Conservation (phyloP, 2,888 invertebrate genomes). For the Heliconius cydno region DNA sequence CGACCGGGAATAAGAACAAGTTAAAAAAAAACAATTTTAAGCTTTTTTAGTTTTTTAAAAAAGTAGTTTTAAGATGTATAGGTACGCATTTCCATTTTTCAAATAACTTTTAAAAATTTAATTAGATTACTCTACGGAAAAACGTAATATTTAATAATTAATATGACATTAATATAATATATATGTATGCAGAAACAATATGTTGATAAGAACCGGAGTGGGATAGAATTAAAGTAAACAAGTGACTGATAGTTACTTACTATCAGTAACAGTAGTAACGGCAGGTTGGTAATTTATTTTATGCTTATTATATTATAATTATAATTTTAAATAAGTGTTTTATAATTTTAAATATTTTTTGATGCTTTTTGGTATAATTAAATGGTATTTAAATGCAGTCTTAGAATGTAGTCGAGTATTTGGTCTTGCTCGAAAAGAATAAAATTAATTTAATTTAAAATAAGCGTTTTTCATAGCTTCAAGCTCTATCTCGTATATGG, state of each 20-base stretch:
- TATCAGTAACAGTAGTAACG: conserved; percentile 5
- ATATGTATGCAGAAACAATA: conserved; percentile 38
- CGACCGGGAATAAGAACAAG: too few relatives aligned
- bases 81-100: too few relatives aligned
- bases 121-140: not conserved
- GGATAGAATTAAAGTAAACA: conserved; percentile 31
- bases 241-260: conserved; percentile 17
- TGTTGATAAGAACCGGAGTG: conserved; percentile 31
- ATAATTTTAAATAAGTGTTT: not conserved
- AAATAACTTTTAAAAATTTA: not conserved
- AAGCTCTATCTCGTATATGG: too few relatives aligned
- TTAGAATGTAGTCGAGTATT: not conserved
- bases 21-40: too few relatives aligned
- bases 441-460: too few relatives aligned
- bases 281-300: not conserved
- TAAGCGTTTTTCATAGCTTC: too few relatives aligned
- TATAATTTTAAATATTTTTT: not conserved
- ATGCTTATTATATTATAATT: not conserved
- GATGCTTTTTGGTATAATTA: not conserved
- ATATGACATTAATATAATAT: conserved; percentile 34
- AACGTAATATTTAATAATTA: conserved; percentile 33
- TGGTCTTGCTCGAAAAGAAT: too few relatives aligned
- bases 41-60: too few relatives aligned
- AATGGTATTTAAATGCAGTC: not conserved
- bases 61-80: not conserved